Percentiles rank a stretch among this genome's conserved stretches.
Evolutionary conservation across 2,888 invertebrate genomes (phyloP).

Genomic region (Pocota personata): DNA sequence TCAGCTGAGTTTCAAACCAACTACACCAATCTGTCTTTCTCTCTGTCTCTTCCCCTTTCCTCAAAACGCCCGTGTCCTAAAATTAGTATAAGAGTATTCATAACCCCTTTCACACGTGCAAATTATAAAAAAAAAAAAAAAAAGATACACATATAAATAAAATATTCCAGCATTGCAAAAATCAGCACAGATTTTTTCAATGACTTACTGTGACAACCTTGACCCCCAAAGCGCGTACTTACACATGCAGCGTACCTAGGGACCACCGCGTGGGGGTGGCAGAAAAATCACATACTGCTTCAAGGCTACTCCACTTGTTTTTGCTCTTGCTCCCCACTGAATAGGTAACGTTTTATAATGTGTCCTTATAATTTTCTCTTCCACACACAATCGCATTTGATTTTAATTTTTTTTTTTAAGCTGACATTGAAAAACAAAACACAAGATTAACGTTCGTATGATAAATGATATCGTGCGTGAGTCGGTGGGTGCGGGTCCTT

Average conservation of each 20-base stretch:
- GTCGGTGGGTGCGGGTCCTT: background rate
- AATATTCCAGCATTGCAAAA: no score
- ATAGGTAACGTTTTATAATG: background rate
- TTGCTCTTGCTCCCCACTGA: background rate
- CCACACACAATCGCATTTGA: background rate
- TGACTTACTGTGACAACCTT: background rate
- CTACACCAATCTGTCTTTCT: no score
- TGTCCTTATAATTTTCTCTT: background rate
- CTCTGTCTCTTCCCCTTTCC: no score
- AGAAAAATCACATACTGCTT: background rate
- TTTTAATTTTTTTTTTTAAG: background rate
- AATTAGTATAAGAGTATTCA: no score
- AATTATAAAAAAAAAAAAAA: no score
- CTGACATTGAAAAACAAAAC: background rate
- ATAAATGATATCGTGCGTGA: background rate
- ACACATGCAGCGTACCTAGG: background rate
- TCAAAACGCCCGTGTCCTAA: no score
- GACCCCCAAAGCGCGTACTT: background rate
- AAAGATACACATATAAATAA: no score
- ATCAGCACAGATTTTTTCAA: background rate
- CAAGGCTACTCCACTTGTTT: background rate
- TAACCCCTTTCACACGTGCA: no score
- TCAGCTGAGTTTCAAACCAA: no score
- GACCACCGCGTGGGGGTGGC: background rate
- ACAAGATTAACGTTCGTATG: background rate